Base-by-base conservation (phyloP, 2,888 invertebrate species). In the Folsomia manolachei region DNA sequence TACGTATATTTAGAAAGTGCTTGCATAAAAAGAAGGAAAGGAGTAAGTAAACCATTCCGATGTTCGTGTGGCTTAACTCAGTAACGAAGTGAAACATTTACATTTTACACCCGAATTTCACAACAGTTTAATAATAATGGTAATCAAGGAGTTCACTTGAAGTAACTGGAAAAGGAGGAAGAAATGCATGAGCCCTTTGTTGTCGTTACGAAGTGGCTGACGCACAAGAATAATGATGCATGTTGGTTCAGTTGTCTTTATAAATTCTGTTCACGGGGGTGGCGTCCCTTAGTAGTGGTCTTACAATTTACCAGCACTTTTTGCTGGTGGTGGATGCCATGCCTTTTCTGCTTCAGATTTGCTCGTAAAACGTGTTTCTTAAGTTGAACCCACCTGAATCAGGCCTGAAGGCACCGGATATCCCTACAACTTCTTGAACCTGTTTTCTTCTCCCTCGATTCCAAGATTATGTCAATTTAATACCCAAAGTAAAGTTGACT, bases 361-460 rank as follows among this genome's bases (percentile, higher is more conserved):
- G 25, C 19, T 60, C 60, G n/a, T 60, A 60, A 21, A 60, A 60
- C 60, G n/a, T 60, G 23, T 19, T 19, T n/a, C 63, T 63, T 52
- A n/a, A 14, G 63, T 25, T 18, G 26, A 25, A 24, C 9, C 21
- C 63, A 23, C n/a, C 63, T 66, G 23, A 27, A 4, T n/a, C 23
- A 56, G 74, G 61, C 70, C 69, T 64, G n/a, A 69, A 73, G 73
- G 73, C 71, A 79, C 79, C 79, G 77, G 79, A 79, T 79, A 79
- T 79, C 79, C 79, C 79, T 77, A 74, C 75, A 75, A 75, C 27
- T 60, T 63, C 71, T 71, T 76, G 72, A 76, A 76, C 78, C 75
- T 76, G 76, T 78, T 78, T 76, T 75, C 63, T 66, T 65, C 39
- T 62, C 62, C 25, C 62, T 62, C 65, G 75, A 75, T 75, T 75